Base-by-base conservation (phyloP, 2,797 vertebrate species). In the Poecilia velifera region DNA sequence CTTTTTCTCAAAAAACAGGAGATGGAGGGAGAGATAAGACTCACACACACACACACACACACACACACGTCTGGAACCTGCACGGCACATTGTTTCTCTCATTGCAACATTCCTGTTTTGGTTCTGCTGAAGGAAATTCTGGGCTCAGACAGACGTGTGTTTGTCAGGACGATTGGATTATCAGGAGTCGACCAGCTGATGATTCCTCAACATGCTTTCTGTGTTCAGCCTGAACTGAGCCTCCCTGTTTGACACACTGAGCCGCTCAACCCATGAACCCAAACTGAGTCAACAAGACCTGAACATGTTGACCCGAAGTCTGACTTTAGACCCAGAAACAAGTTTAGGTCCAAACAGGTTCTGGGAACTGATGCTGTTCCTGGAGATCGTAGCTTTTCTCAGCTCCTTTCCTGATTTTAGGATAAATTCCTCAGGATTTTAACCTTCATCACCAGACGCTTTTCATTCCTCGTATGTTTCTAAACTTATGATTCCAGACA, bases 131-230 rank as follows among this genome's bases (percentile, higher is more conserved):
- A 78, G 66, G 39, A 47, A 39, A 71, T 28, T 22, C n/a, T n/a
- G 43, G 8, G 22, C 53, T 64, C 53, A 72, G 36, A 46, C 28
- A 62, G 68, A 41, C 18, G n/a, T 49, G 55, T 74, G 76, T 79
- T 55, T 70, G 70, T 59, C 36, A 55, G 75, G n/a, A 64, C 13
- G 49, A 47, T 78, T 84, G 59, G 77, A 79, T 86, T 86, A 86
- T 31, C 45, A 47, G 73, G 80, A 82, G 74, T 80, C 41, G 53
- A 71, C 68, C 41, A 73, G 80, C 76, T 79, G 81, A 76, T 76
- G 82, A 25, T 70, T 77, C 39, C 57, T 47, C 55, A 74, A 87
- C 80, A 80, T 59, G 49, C 68, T 10, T 6, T 72, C 79, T 70
- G 41, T 80, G 76, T 78, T 84, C 76, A 20, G 7, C 49, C 39